Percentiles rank a stretch among this genome's conserved stretches.
phyloP scores from a whole-genome alignment of 2,888 invertebrate species.

The Lepidocyrtoides sp. region DNA sequence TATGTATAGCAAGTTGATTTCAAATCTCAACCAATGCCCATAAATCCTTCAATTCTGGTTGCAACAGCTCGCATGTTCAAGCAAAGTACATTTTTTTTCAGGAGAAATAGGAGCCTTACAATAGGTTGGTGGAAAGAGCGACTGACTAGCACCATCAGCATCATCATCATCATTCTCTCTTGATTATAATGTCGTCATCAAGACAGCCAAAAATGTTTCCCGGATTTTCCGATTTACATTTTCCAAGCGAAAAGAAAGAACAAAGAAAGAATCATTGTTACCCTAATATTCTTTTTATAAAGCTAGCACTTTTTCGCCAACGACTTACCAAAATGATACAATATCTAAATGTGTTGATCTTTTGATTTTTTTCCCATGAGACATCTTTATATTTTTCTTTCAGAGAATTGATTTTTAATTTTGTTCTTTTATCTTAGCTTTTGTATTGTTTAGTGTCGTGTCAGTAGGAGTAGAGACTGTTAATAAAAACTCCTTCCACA shows the following conservation, averaged over 20 bases:
- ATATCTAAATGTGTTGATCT: background rate
- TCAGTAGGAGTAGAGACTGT: no score
- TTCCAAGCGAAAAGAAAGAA: background rate
- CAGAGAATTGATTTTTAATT: background rate
- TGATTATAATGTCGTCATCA: constrained; percentile 47
- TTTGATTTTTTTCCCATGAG: background rate
- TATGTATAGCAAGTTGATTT: constrained; percentile 33
- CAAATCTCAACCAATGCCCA: constrained; percentile 56
- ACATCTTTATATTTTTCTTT: background rate
- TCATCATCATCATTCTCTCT: constrained; percentile 26
- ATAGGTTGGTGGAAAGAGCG: background rate
- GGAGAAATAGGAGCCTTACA: background rate
- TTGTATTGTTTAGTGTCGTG: no score
- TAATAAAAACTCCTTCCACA: no score
- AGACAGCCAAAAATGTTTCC: background rate
- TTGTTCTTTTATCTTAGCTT: background rate
- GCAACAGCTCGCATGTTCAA: constrained; percentile 23
- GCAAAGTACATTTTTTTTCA: background rate
- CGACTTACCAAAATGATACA: background rate
- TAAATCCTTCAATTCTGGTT: constrained; percentile 70
- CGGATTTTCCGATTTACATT: constrained; percentile 3
- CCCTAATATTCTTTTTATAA: background rate
- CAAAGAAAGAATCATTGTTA: background rate
- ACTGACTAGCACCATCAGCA: background rate
- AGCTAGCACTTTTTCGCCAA: background rate